phyloP scores from a whole-genome alignment of 2,888 invertebrate genomes.

The Cheilosia vernalis region DNA sequence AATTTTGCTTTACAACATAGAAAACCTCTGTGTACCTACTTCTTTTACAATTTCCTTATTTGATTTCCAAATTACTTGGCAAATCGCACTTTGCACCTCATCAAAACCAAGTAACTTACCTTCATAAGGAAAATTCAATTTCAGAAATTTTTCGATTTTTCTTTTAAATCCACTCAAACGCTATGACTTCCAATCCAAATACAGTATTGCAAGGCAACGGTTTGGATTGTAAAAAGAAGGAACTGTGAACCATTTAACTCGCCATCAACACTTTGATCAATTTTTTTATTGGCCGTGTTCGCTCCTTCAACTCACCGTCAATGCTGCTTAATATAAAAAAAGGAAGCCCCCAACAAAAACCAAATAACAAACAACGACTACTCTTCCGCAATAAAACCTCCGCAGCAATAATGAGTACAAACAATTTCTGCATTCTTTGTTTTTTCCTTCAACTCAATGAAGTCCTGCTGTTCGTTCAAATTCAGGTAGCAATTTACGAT shows the following conservation, averaged over 20 bases:
- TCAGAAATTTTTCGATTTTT: background rate
- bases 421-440: slow-evolving; percentile 22
- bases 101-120: background rate
- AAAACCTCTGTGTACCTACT: no score
- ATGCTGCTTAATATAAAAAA: slow-evolving; percentile 10
- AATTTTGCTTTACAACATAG: no score
- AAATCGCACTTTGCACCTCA: no score
- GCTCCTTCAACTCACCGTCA: background rate
- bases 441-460: background rate
- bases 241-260: slow-evolving; percentile 13
- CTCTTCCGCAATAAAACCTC: slow-evolving; percentile 11
- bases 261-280: slow-evolving; percentile 35
- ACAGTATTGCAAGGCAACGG: slow-evolving; percentile 2
- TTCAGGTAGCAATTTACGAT: slow-evolving; percentile 32
- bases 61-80: no score
- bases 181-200: background rate
- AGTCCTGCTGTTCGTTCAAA: slow-evolving; percentile 19
- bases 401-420: slow-evolving; percentile 15
- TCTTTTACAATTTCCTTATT: no score
- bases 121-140: background rate
- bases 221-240: background rate
- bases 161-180: background rate
- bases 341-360: background rate
- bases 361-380: background rate
- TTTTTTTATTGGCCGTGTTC: slow-evolving; percentile 17